Evolutionary conservation across 1,140 invertebrate genomes (phyloP).

Genomic region (Tetranychus cinnabarinus): DNA sequence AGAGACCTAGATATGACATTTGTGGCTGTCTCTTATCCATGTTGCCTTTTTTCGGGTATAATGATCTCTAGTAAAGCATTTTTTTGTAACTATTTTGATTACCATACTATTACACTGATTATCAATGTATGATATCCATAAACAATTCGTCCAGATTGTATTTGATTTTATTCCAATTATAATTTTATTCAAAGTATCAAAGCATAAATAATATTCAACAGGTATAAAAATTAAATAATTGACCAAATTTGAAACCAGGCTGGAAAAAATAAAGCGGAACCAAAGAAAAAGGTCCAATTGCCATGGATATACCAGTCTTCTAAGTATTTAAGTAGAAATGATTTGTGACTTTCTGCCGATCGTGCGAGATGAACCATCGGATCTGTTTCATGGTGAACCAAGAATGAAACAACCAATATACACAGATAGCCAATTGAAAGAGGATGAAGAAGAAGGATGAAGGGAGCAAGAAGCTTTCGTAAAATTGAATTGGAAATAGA

Average conservation of each 20-base stretch:
- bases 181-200: too few relatives aligned
- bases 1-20: too few relatives aligned
- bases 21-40: too few relatives aligned
- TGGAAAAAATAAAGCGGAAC: slow-evolving; percentile 30
- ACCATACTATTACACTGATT: too few relatives aligned
- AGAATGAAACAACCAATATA: slow-evolving; percentile 31
- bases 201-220: too few relatives aligned
- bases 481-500: neutral
- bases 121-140: too few relatives aligned
- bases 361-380: slow-evolving; percentile 18
- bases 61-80: too few relatives aligned
- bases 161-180: too few relatives aligned
- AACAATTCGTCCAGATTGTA: too few relatives aligned
- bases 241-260: slow-evolving; percentile 27
- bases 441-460: slow-evolving; percentile 42
- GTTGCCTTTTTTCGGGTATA: too few relatives aligned
- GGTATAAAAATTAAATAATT: too few relatives aligned
- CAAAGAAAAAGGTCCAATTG: slow-evolving; percentile 35
- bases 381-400: slow-evolving; percentile 25
- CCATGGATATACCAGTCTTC: slow-evolving; percentile 52
- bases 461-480: neutral
- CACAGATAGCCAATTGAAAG: slow-evolving; percentile 32
- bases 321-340: slow-evolving; percentile 48
- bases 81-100: too few relatives aligned
- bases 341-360: slow-evolving; percentile 36